Evolutionary conservation across 1,140 invertebrate genomes (phyloP).

Genomic region (Drosophila mayri): DNA sequence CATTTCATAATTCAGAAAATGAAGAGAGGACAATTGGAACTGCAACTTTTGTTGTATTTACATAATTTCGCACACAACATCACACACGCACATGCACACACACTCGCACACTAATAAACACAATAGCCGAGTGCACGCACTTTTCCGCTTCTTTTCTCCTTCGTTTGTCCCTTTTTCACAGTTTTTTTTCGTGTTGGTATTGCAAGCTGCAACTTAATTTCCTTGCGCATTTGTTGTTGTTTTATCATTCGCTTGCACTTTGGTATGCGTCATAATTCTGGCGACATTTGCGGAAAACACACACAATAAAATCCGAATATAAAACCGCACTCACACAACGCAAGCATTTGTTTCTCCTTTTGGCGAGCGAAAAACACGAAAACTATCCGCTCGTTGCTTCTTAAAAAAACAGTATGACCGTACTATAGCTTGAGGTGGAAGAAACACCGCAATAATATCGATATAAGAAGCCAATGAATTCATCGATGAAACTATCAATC

Average conservation of each 20-base stretch:
- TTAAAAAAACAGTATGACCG: conserved; percentile 15
- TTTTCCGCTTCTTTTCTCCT: conserved; percentile 49
- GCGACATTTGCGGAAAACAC: conserved; percentile 56
- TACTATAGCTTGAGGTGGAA: not conserved
- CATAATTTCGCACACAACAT: conserved; percentile 71
- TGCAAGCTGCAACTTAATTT: conserved; percentile 38
- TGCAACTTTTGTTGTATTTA: conserved; percentile 68
- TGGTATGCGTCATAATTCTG: conserved; percentile 71
- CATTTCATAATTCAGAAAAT: conserved; percentile 47
- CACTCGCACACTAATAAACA: conserved; percentile 24
- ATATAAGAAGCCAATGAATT: not conserved
- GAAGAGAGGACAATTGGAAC: conserved; percentile 71
- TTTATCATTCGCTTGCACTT: conserved; percentile 56
- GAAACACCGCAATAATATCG: not conserved
- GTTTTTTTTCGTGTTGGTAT: conserved; percentile 28
- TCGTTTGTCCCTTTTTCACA: conserved; percentile 29
- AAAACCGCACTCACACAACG: conserved; percentile 50
- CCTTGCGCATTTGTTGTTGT: conserved; percentile 34
- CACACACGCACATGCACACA: conserved; percentile 19
- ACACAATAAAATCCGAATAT: conserved; percentile 31
- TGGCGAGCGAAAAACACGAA: conserved; percentile 43
- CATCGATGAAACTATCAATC: no score
- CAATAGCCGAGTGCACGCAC: conserved; percentile 65
- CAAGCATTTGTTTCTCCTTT: conserved; percentile 66
- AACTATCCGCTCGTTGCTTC: conserved; percentile 22